Conservation (phyloP, 1,140 invertebrate genomes). For the Pararge aegeria region DNA sequence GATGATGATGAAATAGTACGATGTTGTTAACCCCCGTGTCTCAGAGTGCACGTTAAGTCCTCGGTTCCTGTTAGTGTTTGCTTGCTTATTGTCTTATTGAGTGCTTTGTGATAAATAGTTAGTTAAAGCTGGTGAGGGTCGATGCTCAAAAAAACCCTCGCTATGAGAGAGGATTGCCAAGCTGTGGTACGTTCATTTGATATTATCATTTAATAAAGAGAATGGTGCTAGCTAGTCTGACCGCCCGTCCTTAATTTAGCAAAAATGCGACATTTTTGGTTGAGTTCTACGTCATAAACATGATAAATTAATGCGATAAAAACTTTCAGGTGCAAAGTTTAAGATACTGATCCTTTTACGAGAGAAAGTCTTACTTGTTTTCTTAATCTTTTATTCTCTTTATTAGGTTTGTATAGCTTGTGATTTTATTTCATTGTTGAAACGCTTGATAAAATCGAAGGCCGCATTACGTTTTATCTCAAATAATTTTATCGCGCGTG, state of each 20-base stretch:
- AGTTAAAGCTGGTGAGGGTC: too few species aligned
- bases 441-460: neutral
- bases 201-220: too few species aligned
- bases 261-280: neutral
- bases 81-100: too few species aligned
- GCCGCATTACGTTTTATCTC: neutral
- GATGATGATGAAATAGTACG: too few species aligned
- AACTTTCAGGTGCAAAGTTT: neutral
- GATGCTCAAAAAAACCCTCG: too few species aligned
- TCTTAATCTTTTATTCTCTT: neutral
- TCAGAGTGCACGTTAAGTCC: too few species aligned
- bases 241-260: neutral
- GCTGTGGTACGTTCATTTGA: too few species aligned
- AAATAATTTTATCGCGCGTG: neutral
- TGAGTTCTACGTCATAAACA: neutral
- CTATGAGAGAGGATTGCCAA: too few species aligned
- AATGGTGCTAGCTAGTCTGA: too few species aligned
- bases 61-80: too few species aligned
- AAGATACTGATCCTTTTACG: neutral
- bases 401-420: neutral
- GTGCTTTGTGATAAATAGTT: too few species aligned
- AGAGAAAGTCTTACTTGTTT: slow-evolving; percentile 1
- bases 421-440: slow-evolving; percentile 4
- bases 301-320: slow-evolving; percentile 4
- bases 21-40: too few species aligned